phyloP scores from a whole-genome alignment of 2,113 vertebrate genomes.

The Tenebrosternarchus preto region DNA sequence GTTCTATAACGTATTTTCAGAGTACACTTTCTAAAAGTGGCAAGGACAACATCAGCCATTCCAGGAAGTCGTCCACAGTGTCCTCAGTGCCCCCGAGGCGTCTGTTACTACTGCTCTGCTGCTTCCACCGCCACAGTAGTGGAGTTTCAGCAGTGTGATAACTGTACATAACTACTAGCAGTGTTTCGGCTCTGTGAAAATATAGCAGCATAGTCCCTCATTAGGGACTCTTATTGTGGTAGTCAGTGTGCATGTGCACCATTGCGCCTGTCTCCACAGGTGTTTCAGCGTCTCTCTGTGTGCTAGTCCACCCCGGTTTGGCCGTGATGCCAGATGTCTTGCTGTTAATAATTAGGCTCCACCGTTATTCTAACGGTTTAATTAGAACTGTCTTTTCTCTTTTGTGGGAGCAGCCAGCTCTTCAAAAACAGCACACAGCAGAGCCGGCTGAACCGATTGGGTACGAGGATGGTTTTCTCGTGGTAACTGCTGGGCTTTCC shows the following conservation, averaged over 20 bases:
- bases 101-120: too few species aligned
- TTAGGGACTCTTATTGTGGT: not conserved
- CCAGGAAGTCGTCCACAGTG: too few species aligned
- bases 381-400: conserved; percentile 63
- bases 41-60: too few species aligned
- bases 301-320: conserved; percentile 40
- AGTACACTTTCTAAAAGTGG: too few species aligned
- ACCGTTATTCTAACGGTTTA: conserved; percentile 63
- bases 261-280: conserved; percentile 7
- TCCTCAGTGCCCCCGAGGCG: too few species aligned
- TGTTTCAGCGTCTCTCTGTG: conserved; percentile 19
- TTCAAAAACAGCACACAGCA: conserved; percentile 24
- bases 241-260: conserved; percentile 29
- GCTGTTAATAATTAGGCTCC: conserved; percentile 63
- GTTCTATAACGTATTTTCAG: too few species aligned
- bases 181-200: too few species aligned
- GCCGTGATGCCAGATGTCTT: conserved; percentile 46
- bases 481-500: conserved; percentile 15
- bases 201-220: not conserved
- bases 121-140: too few species aligned
- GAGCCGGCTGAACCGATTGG: not conserved
- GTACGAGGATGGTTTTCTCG: not conserved
- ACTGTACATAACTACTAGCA: not conserved
- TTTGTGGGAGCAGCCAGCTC: conserved; percentile 38
- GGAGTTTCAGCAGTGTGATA: not conserved